Conservation (phyloP, 2,888 invertebrate genomes). For the Ectemnius lituratus region DNA sequence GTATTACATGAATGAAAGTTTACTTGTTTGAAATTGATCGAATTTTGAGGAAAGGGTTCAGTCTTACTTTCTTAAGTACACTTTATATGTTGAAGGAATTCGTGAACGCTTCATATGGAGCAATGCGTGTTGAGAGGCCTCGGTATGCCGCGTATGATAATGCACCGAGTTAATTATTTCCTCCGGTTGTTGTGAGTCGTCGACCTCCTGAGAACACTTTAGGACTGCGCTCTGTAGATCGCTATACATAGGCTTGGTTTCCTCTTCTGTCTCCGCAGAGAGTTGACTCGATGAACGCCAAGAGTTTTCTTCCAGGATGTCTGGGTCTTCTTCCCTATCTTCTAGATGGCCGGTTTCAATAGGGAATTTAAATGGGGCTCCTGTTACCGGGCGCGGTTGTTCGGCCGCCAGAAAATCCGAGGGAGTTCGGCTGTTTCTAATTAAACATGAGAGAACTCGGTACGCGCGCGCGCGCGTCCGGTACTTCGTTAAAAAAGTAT, state of each 20-base stretch:
- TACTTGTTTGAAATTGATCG: too few relatives aligned
- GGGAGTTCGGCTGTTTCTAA: slow-evolving; percentile 24
- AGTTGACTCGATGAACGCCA: slow-evolving; percentile 32
- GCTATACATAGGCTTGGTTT: slow-evolving; percentile 35
- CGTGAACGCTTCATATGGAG: too few relatives aligned
- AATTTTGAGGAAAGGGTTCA: too few relatives aligned
- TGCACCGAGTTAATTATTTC: slow-evolving; percentile 56
- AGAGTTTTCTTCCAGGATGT: slow-evolving; percentile 15
- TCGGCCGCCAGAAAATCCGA: slow-evolving; percentile 22
- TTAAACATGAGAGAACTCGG: slow-evolving; percentile 10
- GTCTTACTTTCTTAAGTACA: too few relatives aligned
- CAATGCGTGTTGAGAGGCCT: too few relatives aligned
- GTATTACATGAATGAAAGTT: too few relatives aligned
- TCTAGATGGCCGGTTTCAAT: neutral
- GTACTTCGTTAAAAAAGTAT: too few relatives aligned
- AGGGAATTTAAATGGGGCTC: too few relatives aligned
- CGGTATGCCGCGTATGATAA: slow-evolving; percentile 41
- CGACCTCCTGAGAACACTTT: slow-evolving; percentile 55
- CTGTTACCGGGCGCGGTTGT: too few relatives aligned
- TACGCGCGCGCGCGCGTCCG: neutral
- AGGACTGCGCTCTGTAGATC: slow-evolving; percentile 31
- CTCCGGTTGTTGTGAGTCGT: slow-evolving; percentile 56
- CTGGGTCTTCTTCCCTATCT: too few relatives aligned
- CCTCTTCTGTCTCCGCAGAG: slow-evolving; percentile 6
- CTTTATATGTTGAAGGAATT: too few relatives aligned